These are phyloP conservation scores for Origma solitaria DNA, from an alignment of 2,113 vertebrate genomes.

Conservation along the genomic window DNA sequence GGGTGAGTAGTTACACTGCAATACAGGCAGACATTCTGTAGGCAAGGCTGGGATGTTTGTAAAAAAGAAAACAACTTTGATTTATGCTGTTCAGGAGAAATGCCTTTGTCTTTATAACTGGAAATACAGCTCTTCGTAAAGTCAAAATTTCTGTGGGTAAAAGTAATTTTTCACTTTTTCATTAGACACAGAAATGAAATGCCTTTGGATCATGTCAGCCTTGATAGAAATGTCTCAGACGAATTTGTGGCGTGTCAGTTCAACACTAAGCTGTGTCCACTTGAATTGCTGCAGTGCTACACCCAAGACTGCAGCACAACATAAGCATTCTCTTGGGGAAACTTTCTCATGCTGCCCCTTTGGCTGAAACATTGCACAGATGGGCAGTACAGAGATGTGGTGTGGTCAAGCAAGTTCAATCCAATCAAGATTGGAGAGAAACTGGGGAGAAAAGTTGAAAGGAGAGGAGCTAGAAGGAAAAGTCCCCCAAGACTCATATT, in stretches of 20 bases:
- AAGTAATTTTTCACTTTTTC: conserved; percentile 47
- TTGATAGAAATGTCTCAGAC: background rate
- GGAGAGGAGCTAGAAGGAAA: background rate
- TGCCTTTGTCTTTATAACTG: background rate
- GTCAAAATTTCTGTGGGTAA: background rate
- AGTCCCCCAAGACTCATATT: background rate
- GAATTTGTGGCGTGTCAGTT: background rate
- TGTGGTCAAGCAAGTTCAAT: background rate
- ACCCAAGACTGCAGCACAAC: background rate
- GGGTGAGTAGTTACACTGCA: background rate
- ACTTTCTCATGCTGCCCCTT: background rate
- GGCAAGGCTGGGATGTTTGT: background rate
- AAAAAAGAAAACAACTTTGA: conserved; percentile 10
- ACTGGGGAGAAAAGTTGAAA: background rate
- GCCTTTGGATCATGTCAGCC: background rate
- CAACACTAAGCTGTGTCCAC: background rate
- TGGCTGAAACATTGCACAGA: background rate
- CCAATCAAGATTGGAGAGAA: background rate
- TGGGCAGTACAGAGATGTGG: background rate
- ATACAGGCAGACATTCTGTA: background rate
- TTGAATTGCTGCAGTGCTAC: background rate
- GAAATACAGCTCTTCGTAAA: background rate
- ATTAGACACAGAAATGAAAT: conserved; percentile 19
- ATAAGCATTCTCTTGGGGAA: background rate
- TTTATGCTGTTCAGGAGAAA: conserved; percentile 4